phyloP scores from a whole-genome alignment of 2,797 vertebrate species.

The Ataeniobius toweri region DNA sequence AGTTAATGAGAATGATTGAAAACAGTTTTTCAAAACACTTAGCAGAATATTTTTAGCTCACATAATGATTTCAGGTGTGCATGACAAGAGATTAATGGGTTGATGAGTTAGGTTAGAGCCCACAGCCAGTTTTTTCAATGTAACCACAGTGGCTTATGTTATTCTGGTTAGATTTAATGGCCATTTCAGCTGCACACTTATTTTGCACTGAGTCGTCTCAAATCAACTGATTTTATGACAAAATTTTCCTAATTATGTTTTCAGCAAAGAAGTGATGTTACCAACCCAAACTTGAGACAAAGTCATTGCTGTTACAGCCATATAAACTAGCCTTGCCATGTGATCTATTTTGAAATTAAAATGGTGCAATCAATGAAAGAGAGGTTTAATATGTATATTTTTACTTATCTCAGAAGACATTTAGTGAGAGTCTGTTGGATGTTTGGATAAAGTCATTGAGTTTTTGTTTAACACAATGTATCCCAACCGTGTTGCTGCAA shows the following conservation, averaged over 20 bases:
- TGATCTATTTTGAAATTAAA: too few relatives aligned
- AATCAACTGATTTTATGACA: not conserved
- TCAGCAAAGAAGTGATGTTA: not conserved
- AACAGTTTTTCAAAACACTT: not conserved
- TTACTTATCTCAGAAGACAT: too few relatives aligned
- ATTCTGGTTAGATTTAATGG: not conserved
- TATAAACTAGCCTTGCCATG: not conserved
- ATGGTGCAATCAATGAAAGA: too few relatives aligned
- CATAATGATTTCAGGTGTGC: not conserved
- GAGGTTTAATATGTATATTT: too few relatives aligned
- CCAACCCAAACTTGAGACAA: not conserved
- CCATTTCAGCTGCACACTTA: not conserved
- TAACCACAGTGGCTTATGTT: not conserved
- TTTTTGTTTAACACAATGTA: too few relatives aligned
- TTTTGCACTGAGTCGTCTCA: not conserved
- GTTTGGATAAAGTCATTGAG: too few relatives aligned
- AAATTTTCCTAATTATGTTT: not conserved
- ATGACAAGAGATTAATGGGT: not conserved
- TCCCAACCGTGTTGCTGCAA: too few relatives aligned
- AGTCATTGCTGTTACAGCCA: not conserved
- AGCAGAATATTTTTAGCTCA: not conserved
- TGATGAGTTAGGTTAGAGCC: not conserved
- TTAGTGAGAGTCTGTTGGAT: too few relatives aligned
- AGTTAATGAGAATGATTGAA: not conserved
- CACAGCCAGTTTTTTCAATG: not conserved